phyloP scores from a whole-genome alignment of 1,140 invertebrate genomes.

The Drosophila ohnishii region DNA sequence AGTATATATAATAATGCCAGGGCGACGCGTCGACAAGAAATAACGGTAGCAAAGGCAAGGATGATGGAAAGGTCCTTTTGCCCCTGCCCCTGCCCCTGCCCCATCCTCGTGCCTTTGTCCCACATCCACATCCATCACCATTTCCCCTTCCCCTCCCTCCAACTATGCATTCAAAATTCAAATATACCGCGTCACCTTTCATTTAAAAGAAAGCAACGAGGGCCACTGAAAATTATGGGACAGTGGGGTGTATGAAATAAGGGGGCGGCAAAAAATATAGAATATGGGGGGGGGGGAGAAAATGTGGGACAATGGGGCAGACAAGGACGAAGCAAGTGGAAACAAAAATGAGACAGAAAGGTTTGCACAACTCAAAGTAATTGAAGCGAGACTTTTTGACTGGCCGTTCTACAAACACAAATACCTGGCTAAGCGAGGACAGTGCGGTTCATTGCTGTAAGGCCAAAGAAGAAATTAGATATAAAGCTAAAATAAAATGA shows the following conservation, averaged over 20 bases:
- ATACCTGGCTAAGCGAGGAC: slow-evolving; percentile 1
- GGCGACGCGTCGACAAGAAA: slow-evolving; percentile 20
- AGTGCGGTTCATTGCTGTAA: slow-evolving; percentile 7
- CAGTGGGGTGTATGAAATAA: neutral
- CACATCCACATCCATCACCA: slow-evolving; percentile 28
- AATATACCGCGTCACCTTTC: slow-evolving; percentile 63
- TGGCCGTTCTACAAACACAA: slow-evolving; percentile 8
- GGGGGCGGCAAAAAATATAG: neutral
- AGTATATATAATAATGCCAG: slow-evolving; percentile 42
- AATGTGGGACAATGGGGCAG: slow-evolving; percentile 18
- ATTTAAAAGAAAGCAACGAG: slow-evolving; percentile 47
- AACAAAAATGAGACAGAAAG: slow-evolving; percentile 21
- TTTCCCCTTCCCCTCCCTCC: neutral
- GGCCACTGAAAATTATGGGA: slow-evolving; percentile 30
- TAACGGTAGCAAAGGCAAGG: slow-evolving; percentile 15
- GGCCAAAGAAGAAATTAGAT: neutral
- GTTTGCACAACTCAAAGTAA: slow-evolving; percentile 39
- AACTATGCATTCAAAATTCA: slow-evolving; percentile 56
- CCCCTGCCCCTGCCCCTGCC: neutral
- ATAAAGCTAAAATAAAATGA: neutral
- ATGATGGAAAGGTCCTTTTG: slow-evolving; percentile 35
- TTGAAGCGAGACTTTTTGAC: slow-evolving; percentile 38
- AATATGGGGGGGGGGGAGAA: slow-evolving; percentile 3
- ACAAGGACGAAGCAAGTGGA: slow-evolving; percentile 1
- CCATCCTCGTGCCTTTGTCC: too few species aligned